Percentiles rank a stretch among this genome's conserved stretches.
These are phyloP conservation scores for Lamproptera curius DNA, from an alignment of 2,888 invertebrate genomes.

Conservation along the genomic window DNA sequence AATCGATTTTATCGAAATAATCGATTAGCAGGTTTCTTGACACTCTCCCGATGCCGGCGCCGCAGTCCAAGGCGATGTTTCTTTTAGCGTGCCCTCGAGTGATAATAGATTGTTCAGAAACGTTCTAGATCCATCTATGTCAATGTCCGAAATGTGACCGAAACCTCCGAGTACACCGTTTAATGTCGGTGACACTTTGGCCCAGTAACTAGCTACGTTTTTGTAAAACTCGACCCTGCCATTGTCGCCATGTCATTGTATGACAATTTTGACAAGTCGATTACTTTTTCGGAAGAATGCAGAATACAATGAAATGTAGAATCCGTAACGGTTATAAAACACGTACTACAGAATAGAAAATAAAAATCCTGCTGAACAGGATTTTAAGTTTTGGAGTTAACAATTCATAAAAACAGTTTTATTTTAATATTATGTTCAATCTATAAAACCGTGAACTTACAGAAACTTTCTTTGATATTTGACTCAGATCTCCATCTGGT, in stretches of 20 bases:
- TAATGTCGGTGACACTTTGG: slow-evolving; percentile 89
- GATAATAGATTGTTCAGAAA: slow-evolving; percentile 81
- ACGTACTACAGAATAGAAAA: too few species aligned
- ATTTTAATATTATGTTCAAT: too few species aligned
- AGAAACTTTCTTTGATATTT: too few species aligned
- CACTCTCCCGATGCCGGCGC: slow-evolving; percentile 97
- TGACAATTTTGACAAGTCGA: slow-evolving; percentile 4
- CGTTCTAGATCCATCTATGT: slow-evolving; percentile 90
- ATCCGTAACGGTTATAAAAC: too few species aligned
- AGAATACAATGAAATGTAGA: too few species aligned
- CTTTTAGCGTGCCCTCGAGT: slow-evolving; percentile 74
- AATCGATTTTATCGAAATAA: slow-evolving; percentile 89
- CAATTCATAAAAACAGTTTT: background rate
- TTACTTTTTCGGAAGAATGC: background rate
- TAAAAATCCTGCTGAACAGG: too few species aligned
- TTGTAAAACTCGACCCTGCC: slow-evolving; percentile 78
- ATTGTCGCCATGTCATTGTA: slow-evolving; percentile 26
- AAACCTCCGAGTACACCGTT: slow-evolving; percentile 98
- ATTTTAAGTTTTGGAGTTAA: too few species aligned
- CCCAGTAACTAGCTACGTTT: slow-evolving; percentile 91
- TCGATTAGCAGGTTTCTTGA: slow-evolving; percentile 89
- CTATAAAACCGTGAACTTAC: too few species aligned
- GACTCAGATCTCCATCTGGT: too few species aligned
- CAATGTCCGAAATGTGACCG: slow-evolving; percentile 89
- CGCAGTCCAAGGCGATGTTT: slow-evolving; percentile 92